Base-by-base conservation (phyloP, 1,140 invertebrate species). In the Aleiodes sp. region DNA sequence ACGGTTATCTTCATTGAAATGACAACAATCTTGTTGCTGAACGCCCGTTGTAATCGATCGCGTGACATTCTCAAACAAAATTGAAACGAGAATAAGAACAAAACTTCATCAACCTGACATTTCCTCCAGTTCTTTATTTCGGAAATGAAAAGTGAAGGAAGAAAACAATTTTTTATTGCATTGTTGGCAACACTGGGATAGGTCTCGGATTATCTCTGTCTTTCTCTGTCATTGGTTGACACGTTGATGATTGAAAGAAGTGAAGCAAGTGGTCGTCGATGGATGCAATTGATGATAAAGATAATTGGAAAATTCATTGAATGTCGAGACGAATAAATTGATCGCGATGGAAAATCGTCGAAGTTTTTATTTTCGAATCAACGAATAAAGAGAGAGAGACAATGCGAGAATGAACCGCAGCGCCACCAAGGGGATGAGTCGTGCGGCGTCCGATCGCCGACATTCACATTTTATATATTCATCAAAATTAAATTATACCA, bases 71-170 rank as follows among this genome's bases (percentile, higher is more conserved):
- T 46, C 24, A 43, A 61, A 60, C 65, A 43, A 59, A 67, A 62
- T 57, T 8, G 41, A n/a, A 52, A 24, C 46, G 12, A 24, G 21
- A 24, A 3, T n/a, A 21, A 6, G 46, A 52, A 24, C 46, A 52
- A 52, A 52, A 52, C 46, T 52, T n/a, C n/a, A n/a, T 29, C 56
- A 68, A 31, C 31, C 29, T 68, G 65, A 68, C 65, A 67, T 67
- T 67, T 46, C 16, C 16, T 21, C 46, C 0, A 52, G 9, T 2
- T 52, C 46, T 52, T 52, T 52, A 52, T 52, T 24, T 52, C 16
- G 16, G 21, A 46, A n/a, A 14, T 46, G 10, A 21, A 52, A 24
- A 24, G 46, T 24, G 21, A 2, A 24, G 4, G 16, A 19, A 19
- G 21, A 52, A 52, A 52, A 52, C 46, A 52, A 52, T 43, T 14